Conservation (phyloP, 2,113 vertebrate species). For the Bufo gargarizans region DNA sequence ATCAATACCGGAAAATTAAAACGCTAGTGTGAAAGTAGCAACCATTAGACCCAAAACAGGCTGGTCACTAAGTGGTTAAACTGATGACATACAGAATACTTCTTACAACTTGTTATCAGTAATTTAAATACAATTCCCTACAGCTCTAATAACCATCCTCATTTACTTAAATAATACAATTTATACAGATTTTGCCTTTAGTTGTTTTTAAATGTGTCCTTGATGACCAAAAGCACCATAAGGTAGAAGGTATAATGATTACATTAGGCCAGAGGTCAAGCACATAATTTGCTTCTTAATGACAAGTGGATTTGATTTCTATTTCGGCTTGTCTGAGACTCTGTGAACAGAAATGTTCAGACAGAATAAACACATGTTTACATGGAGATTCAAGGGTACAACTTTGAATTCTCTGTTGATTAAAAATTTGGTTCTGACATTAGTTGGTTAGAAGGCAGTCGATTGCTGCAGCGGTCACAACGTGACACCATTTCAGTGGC, state of each 20-base stretch:
- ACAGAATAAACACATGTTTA: constrained; percentile 1
- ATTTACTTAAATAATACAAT: constrained; percentile 40
- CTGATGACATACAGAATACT: background rate
- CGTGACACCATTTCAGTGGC: too few relatives aligned
- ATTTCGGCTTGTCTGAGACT: background rate
- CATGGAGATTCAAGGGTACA: background rate
- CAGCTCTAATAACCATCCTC: constrained; percentile 15
- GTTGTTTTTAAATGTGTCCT: constrained; percentile 46
- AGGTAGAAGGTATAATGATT: constrained; percentile 19
- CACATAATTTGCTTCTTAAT: constrained; percentile 40
- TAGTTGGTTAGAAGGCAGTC: too few relatives aligned
- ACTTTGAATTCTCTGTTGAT: background rate
- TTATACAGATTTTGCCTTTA: constrained; percentile 3
- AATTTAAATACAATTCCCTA: constrained; percentile 20
- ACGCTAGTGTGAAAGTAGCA: too few relatives aligned
- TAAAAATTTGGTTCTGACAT: background rate
- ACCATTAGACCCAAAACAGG: too few relatives aligned
- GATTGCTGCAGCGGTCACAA: too few relatives aligned
- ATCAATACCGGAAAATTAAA: too few relatives aligned
- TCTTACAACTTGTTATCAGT: background rate
- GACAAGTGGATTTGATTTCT: constrained; percentile 17
- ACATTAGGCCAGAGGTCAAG: constrained; percentile 14
- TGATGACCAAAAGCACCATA: constrained; percentile 19
- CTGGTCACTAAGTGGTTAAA: too few relatives aligned
- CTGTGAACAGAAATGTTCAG: background rate